phyloP scores from a whole-genome alignment of 2,797 vertebrate genomes.

The Scolopax rusticola region DNA sequence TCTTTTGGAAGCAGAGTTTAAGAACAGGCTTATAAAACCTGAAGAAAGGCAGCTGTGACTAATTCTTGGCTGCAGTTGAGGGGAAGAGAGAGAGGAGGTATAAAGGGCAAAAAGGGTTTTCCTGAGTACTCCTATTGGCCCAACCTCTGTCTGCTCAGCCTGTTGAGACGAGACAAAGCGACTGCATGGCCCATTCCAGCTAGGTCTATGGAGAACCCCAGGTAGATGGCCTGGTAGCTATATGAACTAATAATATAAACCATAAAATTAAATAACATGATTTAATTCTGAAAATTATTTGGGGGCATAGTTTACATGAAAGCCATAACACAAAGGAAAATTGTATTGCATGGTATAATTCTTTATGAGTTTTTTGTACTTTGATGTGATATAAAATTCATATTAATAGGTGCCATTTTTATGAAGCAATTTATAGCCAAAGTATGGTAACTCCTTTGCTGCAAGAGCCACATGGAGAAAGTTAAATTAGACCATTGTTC shows the following conservation, averaged over 20 bases:
- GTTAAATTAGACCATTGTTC: not conserved
- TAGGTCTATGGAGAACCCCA: not conserved
- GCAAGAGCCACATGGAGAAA: not conserved
- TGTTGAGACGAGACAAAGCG: slow-evolving; percentile 2
- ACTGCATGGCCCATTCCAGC: not conserved
- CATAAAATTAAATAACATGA: slow-evolving; percentile 48
- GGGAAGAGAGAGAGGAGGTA: not conserved
- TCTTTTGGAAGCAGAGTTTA: slow-evolving; percentile 24
- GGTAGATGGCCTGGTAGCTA: not conserved
- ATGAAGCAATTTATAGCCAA: slow-evolving; percentile 44
- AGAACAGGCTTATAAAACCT: slow-evolving; percentile 15
- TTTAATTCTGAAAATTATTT: slow-evolving; percentile 54
- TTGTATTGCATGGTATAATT: slow-evolving; percentile 13
- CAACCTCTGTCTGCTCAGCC: not conserved
- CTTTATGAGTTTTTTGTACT: slow-evolving; percentile 25
- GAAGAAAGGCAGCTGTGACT: slow-evolving; percentile 56
- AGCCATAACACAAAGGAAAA: slow-evolving; percentile 56
- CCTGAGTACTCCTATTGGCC: not conserved
- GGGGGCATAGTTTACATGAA: slow-evolving; percentile 23
- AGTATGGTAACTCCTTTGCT: slow-evolving; percentile 31
- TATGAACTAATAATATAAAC: slow-evolving; percentile 31
- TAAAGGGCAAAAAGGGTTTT: slow-evolving; percentile 15
- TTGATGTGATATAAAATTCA: slow-evolving; percentile 50
- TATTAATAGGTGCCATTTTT: slow-evolving; percentile 59
- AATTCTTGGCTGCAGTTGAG: not conserved